Evolutionary conservation across 2,888 invertebrate species (phyloP), one percentile per base, ranked within the genome.

Genomic region (Tipula confusa): DNA sequence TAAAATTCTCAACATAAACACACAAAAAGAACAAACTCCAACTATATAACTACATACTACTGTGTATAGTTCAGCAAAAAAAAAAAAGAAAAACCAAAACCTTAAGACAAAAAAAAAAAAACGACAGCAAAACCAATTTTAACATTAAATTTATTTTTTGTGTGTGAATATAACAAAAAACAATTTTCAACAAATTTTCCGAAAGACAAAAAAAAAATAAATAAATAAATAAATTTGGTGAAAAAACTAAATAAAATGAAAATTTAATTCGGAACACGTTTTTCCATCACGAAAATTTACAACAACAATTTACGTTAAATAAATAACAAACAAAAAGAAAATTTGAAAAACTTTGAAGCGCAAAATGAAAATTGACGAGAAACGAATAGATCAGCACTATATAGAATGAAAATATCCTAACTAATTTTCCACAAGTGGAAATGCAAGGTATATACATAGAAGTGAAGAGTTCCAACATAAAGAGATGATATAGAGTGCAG

Each of bases 111-210:
- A 18, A 48, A 48, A 48, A 48, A n/a, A 38, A 24, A 64, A 24
- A 18, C 24, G 64, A 64, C 64, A 64, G 11, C 64, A 64, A 64
- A 64, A 64, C 64, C 64, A 64, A 64, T 64, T 64, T 64, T 64
- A 64, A 64, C 64, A 64, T 64, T 64, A 64, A 64, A 64, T 64
- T 64, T 64, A 64, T 64, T 64, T 64, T 64, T 18, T 64, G 64
- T 64, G 24, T 64, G n/a, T n/a, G n/a, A n/a, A n/a, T n/a, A 64
- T 64, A 64, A 64, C 64, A 64, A 64, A 64, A 64, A 64, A 64
- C 64, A 64, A 64, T 64, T 64, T 64, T 64, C 64, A 64, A 64
- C 64, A 64, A 64, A 64, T 64, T 64, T 64, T 64, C 64, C 64
- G 64, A 64, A 64, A 64, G 64, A 64, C 64, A 24, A 64, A 64